These are phyloP conservation scores for Rousettus madagascariensis DNA, from an alignment of 2,797 vertebrate species.

Conservation along the genomic window DNA sequence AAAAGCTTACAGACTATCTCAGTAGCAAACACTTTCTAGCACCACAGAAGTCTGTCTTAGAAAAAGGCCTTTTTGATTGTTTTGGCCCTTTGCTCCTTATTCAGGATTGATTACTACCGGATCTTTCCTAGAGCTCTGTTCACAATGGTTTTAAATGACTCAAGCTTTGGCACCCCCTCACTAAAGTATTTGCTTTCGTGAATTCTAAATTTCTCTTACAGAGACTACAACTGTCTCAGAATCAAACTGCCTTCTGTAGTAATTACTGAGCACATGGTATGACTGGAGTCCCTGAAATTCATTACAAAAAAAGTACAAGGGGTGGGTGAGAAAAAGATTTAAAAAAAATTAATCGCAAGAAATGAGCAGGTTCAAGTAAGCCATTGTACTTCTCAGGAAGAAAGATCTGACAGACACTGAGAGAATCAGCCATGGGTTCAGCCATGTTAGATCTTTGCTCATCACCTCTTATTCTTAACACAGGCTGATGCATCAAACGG, in stretches of 20 bases:
- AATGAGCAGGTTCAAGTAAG: constrained; percentile 28
- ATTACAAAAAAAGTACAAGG: background rate
- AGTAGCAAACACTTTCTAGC: background rate
- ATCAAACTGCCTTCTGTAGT: constrained; percentile 41
- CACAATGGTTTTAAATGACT: constrained; percentile 54
- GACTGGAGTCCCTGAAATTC: constrained; percentile 36
- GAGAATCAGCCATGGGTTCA: constrained; percentile 4
- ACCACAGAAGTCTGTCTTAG: background rate
- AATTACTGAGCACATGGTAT: constrained; percentile 34
- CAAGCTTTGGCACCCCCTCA: constrained; percentile 52
- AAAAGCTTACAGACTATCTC: background rate
- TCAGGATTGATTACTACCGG: background rate
- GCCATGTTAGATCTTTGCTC: background rate
- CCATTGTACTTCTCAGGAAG: background rate
- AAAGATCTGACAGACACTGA: constrained; percentile 38
- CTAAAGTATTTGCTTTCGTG: constrained; percentile 35
- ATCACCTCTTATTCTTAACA: constrained; percentile 56
- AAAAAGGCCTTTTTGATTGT: background rate
- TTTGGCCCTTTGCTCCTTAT: constrained; percentile 29
- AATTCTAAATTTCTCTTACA: background rate
- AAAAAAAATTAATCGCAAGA: constrained; percentile 29
- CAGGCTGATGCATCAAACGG: constrained; percentile 65
- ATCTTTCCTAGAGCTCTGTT: constrained; percentile 7
- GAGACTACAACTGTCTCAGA: constrained; percentile 48
- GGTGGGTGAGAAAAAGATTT: background rate